Percentiles rank a stretch among this genome's conserved stretches.
Evolutionary conservation across 2,797 vertebrate species (phyloP).

Genomic region (Lophotriccus pileatus): DNA sequence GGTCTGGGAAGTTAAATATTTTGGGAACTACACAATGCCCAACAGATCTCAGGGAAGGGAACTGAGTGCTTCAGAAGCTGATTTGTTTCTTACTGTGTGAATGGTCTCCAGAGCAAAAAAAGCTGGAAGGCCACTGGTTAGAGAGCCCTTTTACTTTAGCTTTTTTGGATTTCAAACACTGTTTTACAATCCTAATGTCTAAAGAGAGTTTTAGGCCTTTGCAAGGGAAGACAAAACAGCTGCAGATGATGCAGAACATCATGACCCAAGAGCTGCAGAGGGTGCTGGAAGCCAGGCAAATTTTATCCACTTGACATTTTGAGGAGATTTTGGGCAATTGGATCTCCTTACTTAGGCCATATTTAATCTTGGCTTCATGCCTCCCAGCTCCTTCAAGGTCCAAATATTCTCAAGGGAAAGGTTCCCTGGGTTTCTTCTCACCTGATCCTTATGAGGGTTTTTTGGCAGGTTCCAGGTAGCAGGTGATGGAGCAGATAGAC

Average conservation of each 20-base stretch:
- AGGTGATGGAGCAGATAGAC: neutral
- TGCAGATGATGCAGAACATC: neutral
- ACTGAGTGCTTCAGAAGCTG: neutral
- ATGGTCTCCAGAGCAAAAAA: neutral
- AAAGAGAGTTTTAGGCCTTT: neutral
- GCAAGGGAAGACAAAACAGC: neutral
- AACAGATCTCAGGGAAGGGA: neutral
- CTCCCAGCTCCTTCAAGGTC: neutral
- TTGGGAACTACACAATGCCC: neutral
- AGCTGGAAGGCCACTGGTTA: neutral
- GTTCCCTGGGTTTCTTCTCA: neutral
- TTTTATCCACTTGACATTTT: neutral
- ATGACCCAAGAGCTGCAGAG: neutral
- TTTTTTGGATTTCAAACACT: neutral
- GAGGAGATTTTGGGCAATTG: neutral
- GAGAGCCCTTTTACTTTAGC: neutral
- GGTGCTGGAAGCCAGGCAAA: neutral
- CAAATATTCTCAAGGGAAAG: fast-evolving
- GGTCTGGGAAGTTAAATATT: neutral
- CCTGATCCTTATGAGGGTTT: fast-evolving
- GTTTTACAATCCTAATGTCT: neutral
- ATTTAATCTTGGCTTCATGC: neutral
- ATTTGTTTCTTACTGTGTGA: neutral
- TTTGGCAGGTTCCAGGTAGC: neutral
- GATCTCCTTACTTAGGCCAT: neutral